phyloP scores from a whole-genome alignment of 2,888 invertebrate genomes.

The Acleris emargana region DNA sequence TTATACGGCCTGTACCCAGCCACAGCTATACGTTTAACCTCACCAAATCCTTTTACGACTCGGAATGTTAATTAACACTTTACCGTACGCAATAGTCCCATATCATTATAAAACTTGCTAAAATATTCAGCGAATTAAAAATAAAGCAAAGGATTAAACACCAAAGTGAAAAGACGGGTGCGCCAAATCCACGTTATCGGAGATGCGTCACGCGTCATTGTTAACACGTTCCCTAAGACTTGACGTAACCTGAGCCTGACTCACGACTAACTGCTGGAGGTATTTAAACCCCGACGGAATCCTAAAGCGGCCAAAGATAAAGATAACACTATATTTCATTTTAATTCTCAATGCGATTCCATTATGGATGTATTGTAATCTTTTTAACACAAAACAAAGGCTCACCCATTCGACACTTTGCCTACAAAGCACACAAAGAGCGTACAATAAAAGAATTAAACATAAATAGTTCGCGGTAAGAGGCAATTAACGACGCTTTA shows the following conservation, averaged over 20 bases:
- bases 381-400: constrained; percentile 39
- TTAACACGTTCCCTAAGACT: constrained; percentile 13
- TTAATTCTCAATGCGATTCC: constrained; percentile 31
- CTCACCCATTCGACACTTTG: constrained; percentile 32
- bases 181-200: constrained; percentile 23
- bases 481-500: constrained; percentile 27
- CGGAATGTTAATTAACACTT: constrained; percentile 17
- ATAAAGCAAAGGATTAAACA: constrained; percentile 1
- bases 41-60: constrained; percentile 13
- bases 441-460: constrained; percentile 23
- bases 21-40: background rate
- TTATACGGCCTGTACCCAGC: background rate
- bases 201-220: constrained; percentile 33
- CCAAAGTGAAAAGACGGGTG: background rate
- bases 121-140: constrained; percentile 3
- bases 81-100: background rate
- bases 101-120: background rate
- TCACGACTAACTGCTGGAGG: constrained; percentile 12
- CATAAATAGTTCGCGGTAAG: constrained; percentile 37
- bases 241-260: constrained; percentile 13
- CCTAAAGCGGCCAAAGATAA: constrained; percentile 11
- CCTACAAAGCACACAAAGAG: constrained; percentile 29
- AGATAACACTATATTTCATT: constrained; percentile 36
- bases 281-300: constrained; percentile 12
- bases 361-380: constrained; percentile 36